Evolutionary conservation across 2,797 vertebrate genomes (phyloP).

Genomic region (Pristis pectinata): DNA sequence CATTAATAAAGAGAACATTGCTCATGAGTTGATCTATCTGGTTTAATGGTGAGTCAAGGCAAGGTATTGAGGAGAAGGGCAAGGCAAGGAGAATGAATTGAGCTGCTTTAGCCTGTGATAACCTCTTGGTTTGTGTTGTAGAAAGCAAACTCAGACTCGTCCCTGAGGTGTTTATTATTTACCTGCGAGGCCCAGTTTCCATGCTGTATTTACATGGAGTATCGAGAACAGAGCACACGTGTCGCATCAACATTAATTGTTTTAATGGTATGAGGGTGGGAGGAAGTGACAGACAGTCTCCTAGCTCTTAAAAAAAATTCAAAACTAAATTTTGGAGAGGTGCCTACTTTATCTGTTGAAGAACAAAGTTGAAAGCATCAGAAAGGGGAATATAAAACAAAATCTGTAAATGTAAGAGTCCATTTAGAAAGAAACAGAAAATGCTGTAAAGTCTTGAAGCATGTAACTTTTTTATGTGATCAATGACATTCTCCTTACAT

Average conservation of each 20-base stretch:
- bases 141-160: background rate
- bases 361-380: background rate
- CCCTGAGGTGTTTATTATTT: no score
- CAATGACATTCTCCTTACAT: no score
- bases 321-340: background rate
- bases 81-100: background rate
- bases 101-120: background rate
- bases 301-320: background rate
- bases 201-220: background rate
- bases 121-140: background rate
- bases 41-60: background rate
- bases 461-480: no score
- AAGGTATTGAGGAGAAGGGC: background rate
- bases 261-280: background rate
- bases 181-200: no score
- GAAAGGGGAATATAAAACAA: background rate
- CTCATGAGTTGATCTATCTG: background rate
- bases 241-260: background rate
- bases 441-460: no score
- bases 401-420: no score
- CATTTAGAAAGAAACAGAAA: no score
- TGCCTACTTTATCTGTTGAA: background rate
- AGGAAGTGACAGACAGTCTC: background rate
- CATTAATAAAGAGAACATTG: background rate
- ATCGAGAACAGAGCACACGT: no score